phyloP scores from a whole-genome alignment of 2,888 invertebrate species.

The Serrognathus titanus region DNA sequence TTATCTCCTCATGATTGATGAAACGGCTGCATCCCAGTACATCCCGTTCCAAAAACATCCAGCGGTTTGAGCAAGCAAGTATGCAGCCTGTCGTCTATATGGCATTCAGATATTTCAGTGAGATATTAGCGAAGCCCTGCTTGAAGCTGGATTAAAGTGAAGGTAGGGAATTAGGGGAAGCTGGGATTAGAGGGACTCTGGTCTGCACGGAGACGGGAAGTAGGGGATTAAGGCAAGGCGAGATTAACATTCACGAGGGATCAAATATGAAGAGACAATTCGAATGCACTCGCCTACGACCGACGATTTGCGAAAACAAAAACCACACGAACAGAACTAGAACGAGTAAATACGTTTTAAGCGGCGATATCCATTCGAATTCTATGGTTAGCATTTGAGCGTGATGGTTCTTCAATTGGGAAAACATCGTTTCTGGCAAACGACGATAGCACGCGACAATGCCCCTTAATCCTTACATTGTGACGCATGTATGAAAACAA shows the following conservation, averaged over 20 bases:
- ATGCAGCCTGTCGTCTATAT: constrained; percentile 32
- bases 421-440: constrained; percentile 39
- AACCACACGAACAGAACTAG: neutral
- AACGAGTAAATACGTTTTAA: neutral
- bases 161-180: constrained; percentile 52
- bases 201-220: constrained; percentile 48
- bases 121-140: constrained; percentile 44
- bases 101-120: constrained; percentile 34
- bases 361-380: neutral
- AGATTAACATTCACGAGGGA: constrained; percentile 48
- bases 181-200: constrained; percentile 48
- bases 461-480: constrained; percentile 50
- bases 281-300: too few species aligned
- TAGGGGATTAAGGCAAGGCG: constrained; percentile 44
- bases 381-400: too few species aligned
- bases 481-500: constrained; percentile 30
- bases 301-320: too few species aligned
- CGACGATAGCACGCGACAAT: constrained; percentile 50
- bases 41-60: constrained; percentile 44
- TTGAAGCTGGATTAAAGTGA: constrained; percentile 51
- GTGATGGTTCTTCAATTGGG: neutral
- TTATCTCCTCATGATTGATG: constrained; percentile 65
- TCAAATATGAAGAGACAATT: constrained; percentile 44
- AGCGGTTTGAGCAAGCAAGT: constrained; percentile 34
- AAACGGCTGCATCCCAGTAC: constrained; percentile 47